phyloP scores from a whole-genome alignment of 2,888 invertebrate species.

The Peribatodes rhomboidaria region DNA sequence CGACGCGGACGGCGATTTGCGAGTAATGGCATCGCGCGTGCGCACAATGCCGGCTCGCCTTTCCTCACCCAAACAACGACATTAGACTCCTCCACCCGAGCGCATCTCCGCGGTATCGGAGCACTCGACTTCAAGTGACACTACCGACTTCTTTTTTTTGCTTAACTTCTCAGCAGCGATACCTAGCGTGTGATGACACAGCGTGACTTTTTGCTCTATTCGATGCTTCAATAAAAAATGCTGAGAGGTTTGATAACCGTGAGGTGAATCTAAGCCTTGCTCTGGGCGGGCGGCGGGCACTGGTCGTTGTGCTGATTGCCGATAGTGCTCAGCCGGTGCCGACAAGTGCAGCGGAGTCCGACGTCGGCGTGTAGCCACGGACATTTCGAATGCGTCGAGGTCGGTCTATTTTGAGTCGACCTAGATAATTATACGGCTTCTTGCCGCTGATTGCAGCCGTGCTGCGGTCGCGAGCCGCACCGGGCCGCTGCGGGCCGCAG shows the following conservation, averaged over 20 bases:
- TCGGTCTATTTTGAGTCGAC: conserved; percentile 2
- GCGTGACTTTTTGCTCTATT: too few species aligned
- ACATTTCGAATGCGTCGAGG: conserved; percentile 48
- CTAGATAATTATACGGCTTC: conserved; percentile 1
- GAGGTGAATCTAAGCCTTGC: too few species aligned
- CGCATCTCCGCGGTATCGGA: background rate
- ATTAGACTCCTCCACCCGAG: conserved; percentile 6
- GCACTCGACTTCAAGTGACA: background rate
- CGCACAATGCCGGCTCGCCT: conserved; percentile 30
- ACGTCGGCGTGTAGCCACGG: conserved; percentile 18
- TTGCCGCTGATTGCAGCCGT: background rate
- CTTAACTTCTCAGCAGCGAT: too few species aligned
- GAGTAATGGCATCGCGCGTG: conserved; percentile 25
- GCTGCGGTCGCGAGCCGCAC: conserved; percentile 1
- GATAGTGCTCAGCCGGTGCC: background rate
- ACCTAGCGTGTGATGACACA: too few species aligned
- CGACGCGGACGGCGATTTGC: conserved; percentile 6
- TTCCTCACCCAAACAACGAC: conserved; percentile 22
- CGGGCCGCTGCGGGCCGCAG: background rate
- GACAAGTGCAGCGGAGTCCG: conserved; percentile 2
- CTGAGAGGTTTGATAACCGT: too few species aligned
- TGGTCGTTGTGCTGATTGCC: background rate
- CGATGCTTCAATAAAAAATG: too few species aligned
- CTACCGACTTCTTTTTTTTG: too few species aligned
- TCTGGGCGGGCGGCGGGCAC: too few species aligned